These are phyloP conservation scores for Dysidea cf. avara DNA, from an alignment of 37 sponge, comb jelly and placozoan genomes.

Conservation along the genomic window DNA sequence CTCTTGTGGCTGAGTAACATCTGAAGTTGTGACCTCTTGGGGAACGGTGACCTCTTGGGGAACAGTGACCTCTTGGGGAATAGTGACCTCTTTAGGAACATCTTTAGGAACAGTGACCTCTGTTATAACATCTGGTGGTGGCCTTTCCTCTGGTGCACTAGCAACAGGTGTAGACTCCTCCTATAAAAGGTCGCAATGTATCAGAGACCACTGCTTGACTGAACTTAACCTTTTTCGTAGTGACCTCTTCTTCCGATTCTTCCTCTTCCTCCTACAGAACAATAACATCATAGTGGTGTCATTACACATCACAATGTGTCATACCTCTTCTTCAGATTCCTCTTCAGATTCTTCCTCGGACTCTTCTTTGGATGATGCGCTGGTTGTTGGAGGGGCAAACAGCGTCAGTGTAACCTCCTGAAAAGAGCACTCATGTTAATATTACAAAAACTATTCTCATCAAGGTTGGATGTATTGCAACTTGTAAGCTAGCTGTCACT, in stretches of 20 bases:
- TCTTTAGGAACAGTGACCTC: no score
- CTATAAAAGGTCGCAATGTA: no score
- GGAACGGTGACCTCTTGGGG: neutral
- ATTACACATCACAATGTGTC: neutral
- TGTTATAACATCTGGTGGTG: no score
- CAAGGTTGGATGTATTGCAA: no score
- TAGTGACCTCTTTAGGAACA: no score
- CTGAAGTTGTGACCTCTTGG: neutral
- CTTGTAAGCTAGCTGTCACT: no score
- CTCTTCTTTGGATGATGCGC: no score
- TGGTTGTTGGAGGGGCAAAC: no score
- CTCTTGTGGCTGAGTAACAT: neutral
- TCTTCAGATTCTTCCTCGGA: slow-evolving; percentile 39
- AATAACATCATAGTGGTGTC: neutral
- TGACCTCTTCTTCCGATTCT: slow-evolving; percentile 33
- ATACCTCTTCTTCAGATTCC: slow-evolving; percentile 13
- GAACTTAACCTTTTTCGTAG: neutral
- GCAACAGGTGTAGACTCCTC: no score
- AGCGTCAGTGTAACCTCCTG: slow-evolving; percentile 73
- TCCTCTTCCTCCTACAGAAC: slow-evolving; percentile 29
- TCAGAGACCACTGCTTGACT: no score
- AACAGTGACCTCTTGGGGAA: neutral
- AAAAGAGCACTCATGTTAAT: neutral
- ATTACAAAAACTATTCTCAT: no score
- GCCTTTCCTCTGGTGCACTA: no score